Conservation (phyloP, 2,797 vertebrate species). For the Artibeus lituratus region DNA sequence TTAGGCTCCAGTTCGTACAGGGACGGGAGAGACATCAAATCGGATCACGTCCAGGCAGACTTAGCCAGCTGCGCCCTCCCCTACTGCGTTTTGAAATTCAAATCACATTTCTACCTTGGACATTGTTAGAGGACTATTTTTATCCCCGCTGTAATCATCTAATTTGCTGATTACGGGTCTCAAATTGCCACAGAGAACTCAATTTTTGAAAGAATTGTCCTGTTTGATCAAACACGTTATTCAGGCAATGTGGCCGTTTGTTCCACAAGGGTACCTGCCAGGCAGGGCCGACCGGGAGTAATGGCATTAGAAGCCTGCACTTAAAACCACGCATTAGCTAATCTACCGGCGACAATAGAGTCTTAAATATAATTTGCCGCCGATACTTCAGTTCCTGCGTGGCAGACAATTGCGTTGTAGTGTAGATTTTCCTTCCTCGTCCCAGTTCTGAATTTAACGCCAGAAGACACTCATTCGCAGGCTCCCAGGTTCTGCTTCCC, state of each 20-base stretch:
- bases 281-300: constrained; percentile 73
- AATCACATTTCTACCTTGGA: constrained; percentile 68
- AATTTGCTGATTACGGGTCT: constrained; percentile 78
- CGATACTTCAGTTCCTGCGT: constrained; percentile 55
- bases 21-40: constrained; percentile 49
- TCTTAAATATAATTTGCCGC: constrained; percentile 70
- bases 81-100: constrained; percentile 60
- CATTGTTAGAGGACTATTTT: constrained; percentile 71
- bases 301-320: constrained; percentile 70
- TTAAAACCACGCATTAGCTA: constrained; percentile 73
- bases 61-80: constrained; percentile 49
- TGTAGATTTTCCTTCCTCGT: constrained; percentile 48
- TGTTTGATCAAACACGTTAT: constrained; percentile 76
- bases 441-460: constrained; percentile 47
- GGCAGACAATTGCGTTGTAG: constrained; percentile 60
- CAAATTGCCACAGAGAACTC: constrained; percentile 77
- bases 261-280: constrained; percentile 74
- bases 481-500: neutral
- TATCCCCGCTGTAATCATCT: constrained; percentile 71
- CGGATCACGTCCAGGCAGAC: constrained; percentile 62
- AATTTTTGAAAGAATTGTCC: constrained; percentile 78
- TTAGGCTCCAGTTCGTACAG: constrained; percentile 14
- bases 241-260: constrained; percentile 68
- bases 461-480: constrained; percentile 8
- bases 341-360: constrained; percentile 70